Percentiles rank a stretch among this genome's conserved stretches.
Evolutionary conservation across 2,113 vertebrate species (phyloP).

Genomic region (Hiodon alosoides): DNA sequence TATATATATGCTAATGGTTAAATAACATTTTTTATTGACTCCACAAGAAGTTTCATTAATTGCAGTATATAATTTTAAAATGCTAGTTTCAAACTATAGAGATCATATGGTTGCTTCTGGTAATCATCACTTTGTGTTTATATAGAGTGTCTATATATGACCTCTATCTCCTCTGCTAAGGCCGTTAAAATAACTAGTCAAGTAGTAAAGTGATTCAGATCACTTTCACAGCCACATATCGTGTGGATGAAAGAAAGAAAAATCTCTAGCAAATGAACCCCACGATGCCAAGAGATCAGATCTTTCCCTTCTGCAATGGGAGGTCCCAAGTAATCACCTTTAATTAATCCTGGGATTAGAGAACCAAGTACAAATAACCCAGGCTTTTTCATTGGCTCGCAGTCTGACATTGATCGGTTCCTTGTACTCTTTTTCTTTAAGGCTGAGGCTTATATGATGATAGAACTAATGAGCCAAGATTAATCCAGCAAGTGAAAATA

Average conservation of each 20-base stretch:
- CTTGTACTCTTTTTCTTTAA: neutral
- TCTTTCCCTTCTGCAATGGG: constrained; percentile 5
- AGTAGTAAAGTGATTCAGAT: too few relatives aligned
- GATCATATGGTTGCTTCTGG: too few relatives aligned
- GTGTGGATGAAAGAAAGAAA: too few relatives aligned
- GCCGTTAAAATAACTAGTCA: too few relatives aligned
- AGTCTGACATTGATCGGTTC: neutral
- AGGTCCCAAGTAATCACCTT: constrained; percentile 33
- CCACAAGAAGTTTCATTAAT: too few relatives aligned
- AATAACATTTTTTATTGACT: too few relatives aligned
- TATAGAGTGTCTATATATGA: neutral
- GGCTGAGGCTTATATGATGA: neutral
- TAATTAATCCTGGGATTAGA: constrained; percentile 34
- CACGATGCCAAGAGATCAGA: neutral
- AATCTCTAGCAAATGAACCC: neutral
- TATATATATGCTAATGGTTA: too few relatives aligned
- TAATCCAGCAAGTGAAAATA: constrained; percentile 44
- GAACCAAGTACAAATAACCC: constrained; percentile 22
- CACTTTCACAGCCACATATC: too few relatives aligned
- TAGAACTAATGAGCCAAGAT: constrained; percentile 30
- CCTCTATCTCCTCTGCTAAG: neutral
- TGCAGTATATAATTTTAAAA: too few relatives aligned
- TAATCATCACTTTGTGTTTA: neutral
- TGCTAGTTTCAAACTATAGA: too few relatives aligned
- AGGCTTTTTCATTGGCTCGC: constrained; percentile 15